A percentile compares a stretch with the other conserved stretches of the same genome.
These are phyloP conservation scores for Bombycilla garrulus DNA, from an alignment of 2,113 vertebrate genomes.

Conservation along the genomic window DNA sequence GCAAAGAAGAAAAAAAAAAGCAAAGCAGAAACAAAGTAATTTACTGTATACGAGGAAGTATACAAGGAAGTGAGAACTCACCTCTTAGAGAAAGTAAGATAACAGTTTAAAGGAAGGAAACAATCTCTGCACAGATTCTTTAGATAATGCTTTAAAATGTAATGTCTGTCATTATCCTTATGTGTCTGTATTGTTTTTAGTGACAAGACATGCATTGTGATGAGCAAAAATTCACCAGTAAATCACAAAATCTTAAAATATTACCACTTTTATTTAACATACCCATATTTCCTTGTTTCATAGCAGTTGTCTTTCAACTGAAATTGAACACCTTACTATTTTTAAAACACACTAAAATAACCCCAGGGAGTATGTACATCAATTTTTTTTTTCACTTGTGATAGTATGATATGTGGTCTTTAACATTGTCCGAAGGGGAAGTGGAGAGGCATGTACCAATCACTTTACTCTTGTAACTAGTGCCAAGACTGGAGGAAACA, in stretches of 20 bases:
- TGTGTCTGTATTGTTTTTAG: not conserved
- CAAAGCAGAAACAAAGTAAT: not conserved
- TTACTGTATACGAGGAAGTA: not conserved
- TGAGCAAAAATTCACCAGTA: not conserved
- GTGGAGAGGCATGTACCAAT: not conserved
- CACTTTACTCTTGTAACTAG: not conserved
- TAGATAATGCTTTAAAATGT: not conserved
- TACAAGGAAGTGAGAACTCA: not conserved
- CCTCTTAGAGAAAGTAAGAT: not conserved
- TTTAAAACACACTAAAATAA: not conserved
- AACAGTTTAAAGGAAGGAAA: not conserved
- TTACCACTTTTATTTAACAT: not conserved
- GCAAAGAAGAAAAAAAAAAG: not conserved
- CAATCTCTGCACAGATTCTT: not conserved
- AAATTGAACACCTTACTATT: not conserved
- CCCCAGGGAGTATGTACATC: accelerated
- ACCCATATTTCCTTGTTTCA: not conserved
- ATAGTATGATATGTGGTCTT: accelerated
- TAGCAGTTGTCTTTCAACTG: not conserved
- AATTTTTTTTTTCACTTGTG: not conserved
- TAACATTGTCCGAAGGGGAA: not conserved
- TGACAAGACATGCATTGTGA: not conserved
- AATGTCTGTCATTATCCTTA: not conserved
- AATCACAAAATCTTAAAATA: not conserved
- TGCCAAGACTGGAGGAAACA: not conserved